Percentiles rank a stretch among this genome's conserved stretches.
These are phyloP conservation scores for Sinohyriopsis cumingii DNA, from an alignment of 2,888 invertebrate species.

Conservation along the genomic window DNA sequence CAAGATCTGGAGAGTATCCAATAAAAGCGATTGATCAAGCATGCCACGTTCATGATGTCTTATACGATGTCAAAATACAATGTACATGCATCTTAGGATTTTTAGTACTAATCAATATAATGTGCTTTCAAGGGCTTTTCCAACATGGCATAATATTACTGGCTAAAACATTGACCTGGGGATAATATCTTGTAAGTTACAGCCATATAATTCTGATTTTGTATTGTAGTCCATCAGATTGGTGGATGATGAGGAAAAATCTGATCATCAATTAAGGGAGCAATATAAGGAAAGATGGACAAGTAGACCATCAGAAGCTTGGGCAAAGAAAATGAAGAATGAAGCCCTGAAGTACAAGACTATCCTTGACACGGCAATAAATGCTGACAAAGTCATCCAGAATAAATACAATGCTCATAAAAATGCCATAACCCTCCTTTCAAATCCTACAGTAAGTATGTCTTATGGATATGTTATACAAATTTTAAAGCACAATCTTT, in stretches of 20 bases:
- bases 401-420: slow-evolving; percentile 87
- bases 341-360: slow-evolving; percentile 90
- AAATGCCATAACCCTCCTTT: slow-evolving; percentile 86
- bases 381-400: slow-evolving; percentile 86
- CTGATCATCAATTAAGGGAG: slow-evolving; percentile 87
- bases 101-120: too few relatives aligned
- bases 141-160: background rate
- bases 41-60: too few relatives aligned
- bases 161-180: background rate
- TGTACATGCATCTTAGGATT: too few relatives aligned
- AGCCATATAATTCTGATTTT: slow-evolving; percentile 21
- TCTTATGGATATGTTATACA: background rate
- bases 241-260: slow-evolving; percentile 91
- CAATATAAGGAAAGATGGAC: slow-evolving; percentile 97
- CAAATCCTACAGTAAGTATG: slow-evolving; percentile 77
- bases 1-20: too few relatives aligned
- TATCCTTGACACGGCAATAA: slow-evolving; percentile 91
- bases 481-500: background rate
- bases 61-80: too few relatives aligned
- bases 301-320: slow-evolving; percentile 87
- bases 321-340: slow-evolving; percentile 86
- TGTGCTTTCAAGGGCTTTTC: too few relatives aligned
- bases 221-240: slow-evolving; percentile 73
- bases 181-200: background rate
- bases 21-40: too few relatives aligned